A percentile compares a stretch with the other conserved stretches of the same genome.
Conservation (phyloP, 2,888 invertebrate species). For the Tribolium freemani region DNA sequence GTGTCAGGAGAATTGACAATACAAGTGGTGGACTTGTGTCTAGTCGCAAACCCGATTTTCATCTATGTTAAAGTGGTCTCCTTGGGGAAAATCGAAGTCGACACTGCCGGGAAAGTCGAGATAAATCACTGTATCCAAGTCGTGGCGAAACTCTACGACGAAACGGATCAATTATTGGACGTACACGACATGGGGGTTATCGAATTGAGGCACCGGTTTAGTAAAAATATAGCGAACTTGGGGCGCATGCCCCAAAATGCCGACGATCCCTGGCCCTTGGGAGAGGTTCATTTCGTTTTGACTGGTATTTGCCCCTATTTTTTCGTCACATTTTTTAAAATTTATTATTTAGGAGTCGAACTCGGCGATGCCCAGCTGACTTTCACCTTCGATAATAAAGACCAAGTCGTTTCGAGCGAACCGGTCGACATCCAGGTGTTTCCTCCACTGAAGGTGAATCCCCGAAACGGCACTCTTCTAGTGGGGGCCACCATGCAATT, state of each 20-base stretch:
- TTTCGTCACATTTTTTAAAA: slow-evolving; percentile 1
- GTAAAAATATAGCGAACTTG: slow-evolving; percentile 66
- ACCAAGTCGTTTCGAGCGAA: slow-evolving; percentile 68
- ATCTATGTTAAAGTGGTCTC: slow-evolving; percentile 70
- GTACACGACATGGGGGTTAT: slow-evolving; percentile 68
- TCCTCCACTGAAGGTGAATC: slow-evolving; percentile 79
- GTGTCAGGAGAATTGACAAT: slow-evolving; percentile 70
- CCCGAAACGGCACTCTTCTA: slow-evolving; percentile 80
- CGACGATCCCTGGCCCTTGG: slow-evolving; percentile 56
- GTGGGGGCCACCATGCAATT: slow-evolving; percentile 82
- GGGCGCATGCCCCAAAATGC: slow-evolving; percentile 50
- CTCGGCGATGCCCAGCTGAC: slow-evolving; percentile 76
- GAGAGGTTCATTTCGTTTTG: slow-evolving; percentile 59
- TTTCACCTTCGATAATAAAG: slow-evolving; percentile 71
- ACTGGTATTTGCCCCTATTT: slow-evolving; percentile 53
- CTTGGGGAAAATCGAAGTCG: slow-evolving; percentile 73
- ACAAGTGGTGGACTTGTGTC: slow-evolving; percentile 74
- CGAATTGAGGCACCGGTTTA: slow-evolving; percentile 65
- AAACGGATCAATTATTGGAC: slow-evolving; percentile 72
- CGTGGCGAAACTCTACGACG: slow-evolving; percentile 75
- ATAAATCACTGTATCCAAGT: slow-evolving; percentile 74
- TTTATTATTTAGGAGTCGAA: slow-evolving; percentile 70
- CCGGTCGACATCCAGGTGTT: slow-evolving; percentile 76
- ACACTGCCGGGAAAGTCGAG: slow-evolving; percentile 80
- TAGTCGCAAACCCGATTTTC: slow-evolving; percentile 72